phyloP scores from a whole-genome alignment of 53 echinoderm and acorn worm species.

The Mesocentrotus franciscanus region DNA sequence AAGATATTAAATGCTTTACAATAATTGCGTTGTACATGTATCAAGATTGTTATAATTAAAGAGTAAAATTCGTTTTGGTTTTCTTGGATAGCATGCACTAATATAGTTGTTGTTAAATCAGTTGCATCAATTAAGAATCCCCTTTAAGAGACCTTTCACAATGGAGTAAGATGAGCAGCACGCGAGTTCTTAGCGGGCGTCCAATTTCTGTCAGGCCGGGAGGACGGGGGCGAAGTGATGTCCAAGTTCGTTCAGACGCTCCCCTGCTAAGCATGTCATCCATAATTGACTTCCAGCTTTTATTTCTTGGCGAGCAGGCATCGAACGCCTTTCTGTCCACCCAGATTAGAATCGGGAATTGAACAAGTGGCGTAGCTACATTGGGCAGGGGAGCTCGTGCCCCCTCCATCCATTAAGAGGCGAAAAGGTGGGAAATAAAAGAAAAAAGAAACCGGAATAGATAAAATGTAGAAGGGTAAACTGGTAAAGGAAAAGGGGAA shows the following conservation, averaged over 20 bases:
- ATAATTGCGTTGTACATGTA: too few relatives aligned
- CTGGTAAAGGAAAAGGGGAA: too few relatives aligned
- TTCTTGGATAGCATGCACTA: too few relatives aligned
- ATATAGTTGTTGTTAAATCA: too few relatives aligned
- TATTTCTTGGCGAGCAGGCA: constrained; percentile 45
- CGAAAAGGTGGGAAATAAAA: too few relatives aligned
- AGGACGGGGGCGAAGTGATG: constrained; percentile 35
- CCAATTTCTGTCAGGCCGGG: constrained; percentile 43
- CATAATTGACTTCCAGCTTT: constrained; percentile 40
- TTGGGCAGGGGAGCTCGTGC: too few relatives aligned
- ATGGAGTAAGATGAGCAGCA: background rate
- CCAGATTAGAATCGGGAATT: background rate
- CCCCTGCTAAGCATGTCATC: constrained; percentile 44
- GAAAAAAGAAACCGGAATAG: too few relatives aligned
- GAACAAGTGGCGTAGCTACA: background rate
- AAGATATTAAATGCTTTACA: too few relatives aligned
- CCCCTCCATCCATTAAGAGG: too few relatives aligned
- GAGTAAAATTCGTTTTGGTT: too few relatives aligned
- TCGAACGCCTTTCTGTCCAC: background rate
- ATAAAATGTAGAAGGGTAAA: too few relatives aligned
- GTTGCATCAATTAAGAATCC: background rate
- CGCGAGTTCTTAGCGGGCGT: constrained; percentile 47
- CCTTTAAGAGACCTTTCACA: constrained; percentile 3
- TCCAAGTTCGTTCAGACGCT: constrained; percentile 43
- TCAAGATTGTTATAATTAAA: too few relatives aligned